Base-by-base conservation (phyloP, 2,113 vertebrate genomes). In the Carollia perspicillata region DNA sequence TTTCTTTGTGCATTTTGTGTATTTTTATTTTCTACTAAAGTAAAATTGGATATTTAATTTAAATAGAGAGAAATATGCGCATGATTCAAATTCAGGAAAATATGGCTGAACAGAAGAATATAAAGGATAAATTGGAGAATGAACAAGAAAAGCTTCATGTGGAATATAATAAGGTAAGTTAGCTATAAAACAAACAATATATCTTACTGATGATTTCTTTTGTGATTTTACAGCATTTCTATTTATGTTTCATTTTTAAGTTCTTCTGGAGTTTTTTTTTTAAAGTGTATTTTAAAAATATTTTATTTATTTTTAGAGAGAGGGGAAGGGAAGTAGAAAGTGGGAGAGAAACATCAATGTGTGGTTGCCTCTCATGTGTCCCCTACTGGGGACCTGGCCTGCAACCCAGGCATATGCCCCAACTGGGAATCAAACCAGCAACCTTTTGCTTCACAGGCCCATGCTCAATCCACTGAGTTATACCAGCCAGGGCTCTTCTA, bases 81-180 rank as follows among this genome's bases (percentile, higher is more conserved):
- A 99, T 99, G 99, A 99, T 99, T 98, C 99, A 99, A 98, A 99
- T 99, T 98, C 99, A 99, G 98, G 99, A 99, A 98, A 99, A 99
- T 98, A 99, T 99, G 98, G 98, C 99, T 20, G 99, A 99, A 97
- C 99, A 99, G 98, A 99, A 99, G 98, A 99, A 98, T 98, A 98
- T 99, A 95, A 99, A 99, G 98, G 99, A 99, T 98, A 99, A 99
- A 97, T 98, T 99, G 97, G 99, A 99, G 98, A 99, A 99, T 35
- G 99, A 99, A 94, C 99, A 99, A 98, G 99, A 99, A 98, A 99
- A 99, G 90, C 99, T 99, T 96, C 99, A 99, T 13, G 99, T 99
- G 87, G 99, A 99, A 97, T 99, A 99, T 97, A 99, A 99, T 98
- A 99, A 99, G 99, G 99, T 99, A 97, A 97, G 91, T 85, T 87